A percentile compares a stretch with the other conserved stretches of the same genome.
Conservation (phyloP, 2,888 invertebrate genomes). For the Arge pagana region DNA sequence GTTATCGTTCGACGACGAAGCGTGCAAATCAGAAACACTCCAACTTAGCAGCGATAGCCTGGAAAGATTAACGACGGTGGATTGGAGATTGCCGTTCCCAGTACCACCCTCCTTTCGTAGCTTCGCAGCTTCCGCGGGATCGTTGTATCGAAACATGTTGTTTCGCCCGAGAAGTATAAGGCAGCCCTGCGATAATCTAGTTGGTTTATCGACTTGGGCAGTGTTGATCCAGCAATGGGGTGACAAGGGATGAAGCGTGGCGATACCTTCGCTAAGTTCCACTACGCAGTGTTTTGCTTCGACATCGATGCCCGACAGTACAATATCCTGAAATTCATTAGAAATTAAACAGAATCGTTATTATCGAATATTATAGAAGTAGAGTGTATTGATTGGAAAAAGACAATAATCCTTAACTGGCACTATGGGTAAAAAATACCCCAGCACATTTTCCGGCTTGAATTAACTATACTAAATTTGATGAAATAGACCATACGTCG, state of each 20-base stretch:
- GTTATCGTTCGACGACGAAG: slow-evolving; percentile 57
- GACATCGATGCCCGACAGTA: slow-evolving; percentile 75
- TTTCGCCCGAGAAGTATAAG: slow-evolving; percentile 77
- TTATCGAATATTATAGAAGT: too few relatives aligned
- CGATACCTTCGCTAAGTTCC: slow-evolving; percentile 71
- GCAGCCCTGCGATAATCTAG: slow-evolving; percentile 80
- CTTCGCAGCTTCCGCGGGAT: slow-evolving; percentile 87
- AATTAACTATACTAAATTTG: too few relatives aligned
- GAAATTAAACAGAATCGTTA: too few relatives aligned
- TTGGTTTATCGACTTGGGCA: slow-evolving; percentile 76
- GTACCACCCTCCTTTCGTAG: slow-evolving; percentile 74
- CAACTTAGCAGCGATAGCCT: slow-evolving; percentile 80
- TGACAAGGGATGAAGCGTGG: slow-evolving; percentile 72
- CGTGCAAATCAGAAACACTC: slow-evolving; percentile 81
- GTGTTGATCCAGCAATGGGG: slow-evolving; percentile 84
- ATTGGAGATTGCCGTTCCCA: slow-evolving; percentile 60
- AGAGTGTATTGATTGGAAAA: too few relatives aligned
- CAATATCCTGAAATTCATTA: slow-evolving; percentile 75
- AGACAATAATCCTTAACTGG: too few relatives aligned
- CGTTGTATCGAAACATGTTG: slow-evolving; percentile 86
- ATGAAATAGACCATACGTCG: too few relatives aligned
- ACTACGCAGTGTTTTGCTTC: slow-evolving; percentile 80
- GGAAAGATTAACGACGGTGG: slow-evolving; percentile 71
- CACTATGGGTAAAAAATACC: too few relatives aligned
- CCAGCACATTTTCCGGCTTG: too few relatives aligned